Evolutionary conservation across 2,888 invertebrate genomes (phyloP).

Genomic region (Drosophila kanekoi): DNA sequence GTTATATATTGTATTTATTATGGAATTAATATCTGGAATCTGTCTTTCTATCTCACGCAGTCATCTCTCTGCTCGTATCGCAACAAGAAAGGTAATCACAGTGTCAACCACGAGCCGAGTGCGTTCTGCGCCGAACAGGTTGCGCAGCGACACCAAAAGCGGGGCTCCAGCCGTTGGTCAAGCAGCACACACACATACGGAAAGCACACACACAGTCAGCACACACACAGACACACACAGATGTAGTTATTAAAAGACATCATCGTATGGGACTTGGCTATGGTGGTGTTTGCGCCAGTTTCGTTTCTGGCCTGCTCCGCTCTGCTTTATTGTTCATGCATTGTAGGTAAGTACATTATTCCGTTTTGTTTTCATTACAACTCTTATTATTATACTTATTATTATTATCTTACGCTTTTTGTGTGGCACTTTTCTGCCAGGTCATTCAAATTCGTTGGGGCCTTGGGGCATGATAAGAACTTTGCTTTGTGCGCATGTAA

Average conservation of each 20-base stretch:
- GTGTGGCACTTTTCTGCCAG: conserved; percentile 41
- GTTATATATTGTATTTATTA: too few relatives aligned
- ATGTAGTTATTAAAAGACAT: conserved; percentile 35
- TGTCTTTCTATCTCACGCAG: conserved; percentile 27
- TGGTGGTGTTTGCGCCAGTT: conserved; percentile 49
- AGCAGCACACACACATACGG: conserved; percentile 40
- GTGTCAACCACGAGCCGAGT: conserved; percentile 61
- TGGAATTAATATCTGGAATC: background rate
- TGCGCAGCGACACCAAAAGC: conserved; percentile 60
- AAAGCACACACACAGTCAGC: conserved; percentile 2
- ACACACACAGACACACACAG: background rate
- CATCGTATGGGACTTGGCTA: conserved; percentile 14
- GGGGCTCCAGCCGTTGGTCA: conserved; percentile 39
- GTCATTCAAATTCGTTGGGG: conserved; percentile 47
- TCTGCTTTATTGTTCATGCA: conserved; percentile 39
- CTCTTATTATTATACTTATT: conserved; percentile 40
- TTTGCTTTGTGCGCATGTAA: conserved; percentile 38
- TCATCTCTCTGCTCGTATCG: conserved; percentile 21
- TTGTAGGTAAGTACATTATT: conserved; percentile 39
- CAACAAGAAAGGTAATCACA: conserved; percentile 74
- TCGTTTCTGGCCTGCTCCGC: conserved; percentile 40
- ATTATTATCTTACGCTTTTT: conserved; percentile 17
- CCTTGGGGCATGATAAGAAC: conserved; percentile 47
- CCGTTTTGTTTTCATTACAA: conserved; percentile 72
- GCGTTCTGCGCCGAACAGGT: conserved; percentile 67